Base-by-base conservation (phyloP, 2,797 vertebrate species). In the Sparus aurata region DNA sequence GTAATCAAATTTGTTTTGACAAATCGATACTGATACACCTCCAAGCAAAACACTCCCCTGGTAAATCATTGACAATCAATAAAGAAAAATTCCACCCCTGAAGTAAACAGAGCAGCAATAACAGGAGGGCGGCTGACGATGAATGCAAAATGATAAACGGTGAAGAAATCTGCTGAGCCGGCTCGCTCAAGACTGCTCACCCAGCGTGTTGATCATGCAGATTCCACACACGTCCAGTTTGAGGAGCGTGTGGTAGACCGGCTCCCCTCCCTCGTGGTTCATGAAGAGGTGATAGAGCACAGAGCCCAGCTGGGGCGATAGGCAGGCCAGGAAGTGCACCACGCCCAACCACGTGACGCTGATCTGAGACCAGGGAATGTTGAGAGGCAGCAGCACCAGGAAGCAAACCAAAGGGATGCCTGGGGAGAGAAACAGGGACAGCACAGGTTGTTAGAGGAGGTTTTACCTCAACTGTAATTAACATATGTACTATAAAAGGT, bases 231-330 rank as follows among this genome's bases (percentile, higher is more conserved):
- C 97, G 85, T 98, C 97, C 6, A 98, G 95, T 20, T 97, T 97
- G 54, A 98, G 97, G 70, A 98, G 96, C 57, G 96, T 97, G 92
- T 96, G 95, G 87, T 98, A 98, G 85, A 98, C 95, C 0, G 95
- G 87, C 64, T 97, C 97, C 2, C 97, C 97, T 0, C 97, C 97
- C 91, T 96, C 95, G 41, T 98, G 97, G 96, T 97, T 98, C 97
- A 98, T 98, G 94, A 98, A 98, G 86, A 98, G 97, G 92, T 98
- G 97, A 83, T 98, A 98, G 23, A 98, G 91, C 87, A 98, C 97
- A 0, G 97, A 97, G 88, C 97, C 97, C 62, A 97, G 95, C 80
- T 97, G 97, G 1, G 97, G 97, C 0, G 95, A 97, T 84, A 98
- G 93, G 85, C 97, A 98, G 72, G 97, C 97, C 92, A 98, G 94